Evolutionary conservation across 1,140 invertebrate genomes (phyloP).

Genomic region (Drosophila parvula): DNA sequence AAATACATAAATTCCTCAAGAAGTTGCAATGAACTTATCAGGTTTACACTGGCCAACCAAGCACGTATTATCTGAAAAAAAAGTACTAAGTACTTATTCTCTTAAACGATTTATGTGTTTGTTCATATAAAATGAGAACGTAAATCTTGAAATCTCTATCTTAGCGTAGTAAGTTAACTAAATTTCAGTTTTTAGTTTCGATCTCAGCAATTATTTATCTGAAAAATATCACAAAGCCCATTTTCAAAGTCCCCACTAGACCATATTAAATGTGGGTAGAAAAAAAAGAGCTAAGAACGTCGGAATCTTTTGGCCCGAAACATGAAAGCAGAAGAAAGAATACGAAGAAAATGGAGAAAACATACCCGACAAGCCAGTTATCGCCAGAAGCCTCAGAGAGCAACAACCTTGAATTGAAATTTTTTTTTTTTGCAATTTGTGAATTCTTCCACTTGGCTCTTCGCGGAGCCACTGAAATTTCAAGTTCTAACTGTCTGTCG

Average conservation of each 20-base stretch:
- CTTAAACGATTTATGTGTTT: too few relatives aligned
- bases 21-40: not conserved
- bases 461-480: conserved; percentile 59
- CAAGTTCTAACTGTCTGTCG: conserved; percentile 74
- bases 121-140: not conserved
- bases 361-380: conserved; percentile 34
- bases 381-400: conserved; percentile 48
- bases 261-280: conserved; percentile 4
- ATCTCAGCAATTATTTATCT: conserved; percentile 2
- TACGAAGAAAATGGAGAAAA: conserved; percentile 30
- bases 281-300: conserved; percentile 14
- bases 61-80: not conserved
- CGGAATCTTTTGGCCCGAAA: conserved; percentile 33
- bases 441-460: conserved; percentile 63
- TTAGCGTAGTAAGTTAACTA: too few relatives aligned
- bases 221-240: not conserved
- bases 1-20: conserved; percentile 17
- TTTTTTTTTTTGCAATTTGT: conserved; percentile 71
- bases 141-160: not conserved
- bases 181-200: not conserved
- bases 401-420: conserved; percentile 80
- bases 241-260: conserved; percentile 9
- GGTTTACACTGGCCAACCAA: conserved; percentile 8
- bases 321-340: conserved; percentile 31
- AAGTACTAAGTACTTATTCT: not conserved